Conservation (phyloP, 2,888 invertebrate genomes). For the Dyspetes luteomarginatus region DNA sequence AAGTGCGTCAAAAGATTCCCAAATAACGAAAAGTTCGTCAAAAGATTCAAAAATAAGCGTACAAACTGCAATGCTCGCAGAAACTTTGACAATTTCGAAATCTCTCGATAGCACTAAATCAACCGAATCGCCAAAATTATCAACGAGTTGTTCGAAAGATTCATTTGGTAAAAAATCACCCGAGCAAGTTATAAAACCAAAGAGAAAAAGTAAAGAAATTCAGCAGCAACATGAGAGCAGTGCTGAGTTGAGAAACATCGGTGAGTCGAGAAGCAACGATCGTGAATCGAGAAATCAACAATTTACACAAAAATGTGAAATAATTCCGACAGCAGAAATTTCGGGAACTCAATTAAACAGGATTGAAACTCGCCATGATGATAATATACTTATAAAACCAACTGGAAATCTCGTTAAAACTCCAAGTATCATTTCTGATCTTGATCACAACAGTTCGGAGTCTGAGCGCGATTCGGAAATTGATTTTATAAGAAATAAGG, state of each 20-base stretch:
- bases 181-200: conserved; percentile 76
- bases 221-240: conserved; percentile 41
- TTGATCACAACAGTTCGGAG: conserved; percentile 85
- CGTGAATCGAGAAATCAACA: conserved; percentile 60
- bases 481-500: conserved; percentile 83
- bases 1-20: conserved; percentile 72
- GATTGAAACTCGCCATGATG: conserved; percentile 4
- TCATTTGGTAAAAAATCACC: conserved; percentile 70
- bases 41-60: conserved; percentile 73
- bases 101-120: too few species aligned
- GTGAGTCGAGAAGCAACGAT: too few species aligned
- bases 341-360: neutral
- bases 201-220: conserved; percentile 75
- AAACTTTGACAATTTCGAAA: conserved; percentile 24
- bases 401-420: conserved; percentile 72
- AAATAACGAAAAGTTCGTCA: conserved; percentile 74
- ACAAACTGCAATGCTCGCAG: conserved; percentile 60
- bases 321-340: neutral
- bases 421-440: conserved; percentile 77
- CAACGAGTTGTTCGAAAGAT: conserved; percentile 73
- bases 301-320: conserved; percentile 77
- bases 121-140: conserved; percentile 34
- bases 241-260: neutral
- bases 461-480: conserved; percentile 90
- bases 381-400: conserved; percentile 44